A percentile compares a stretch with the other conserved stretches of the same genome.
These are phyloP conservation scores for Syngnathus acus DNA, from an alignment of 2,797 vertebrate genomes.

Conservation along the genomic window DNA sequence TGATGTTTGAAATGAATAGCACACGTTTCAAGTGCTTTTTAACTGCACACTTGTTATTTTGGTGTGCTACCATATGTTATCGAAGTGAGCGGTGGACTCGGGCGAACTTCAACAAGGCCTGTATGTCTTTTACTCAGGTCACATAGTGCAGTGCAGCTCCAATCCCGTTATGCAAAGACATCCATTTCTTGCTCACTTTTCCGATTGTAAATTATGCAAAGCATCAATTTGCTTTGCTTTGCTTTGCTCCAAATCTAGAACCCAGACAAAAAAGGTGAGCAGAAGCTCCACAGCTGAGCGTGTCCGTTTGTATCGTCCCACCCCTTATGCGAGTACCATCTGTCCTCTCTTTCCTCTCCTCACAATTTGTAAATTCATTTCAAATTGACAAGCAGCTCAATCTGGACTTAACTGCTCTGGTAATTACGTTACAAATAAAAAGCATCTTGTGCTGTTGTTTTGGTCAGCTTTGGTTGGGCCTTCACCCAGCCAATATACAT, in stretches of 20 bases:
- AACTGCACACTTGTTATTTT: too few species aligned
- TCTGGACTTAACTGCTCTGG: constrained; percentile 21
- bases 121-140: too few species aligned
- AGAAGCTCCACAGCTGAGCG: constrained; percentile 31
- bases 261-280: constrained; percentile 17
- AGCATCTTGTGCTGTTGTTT: constrained; percentile 16
- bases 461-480: constrained; percentile 19
- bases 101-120: too few species aligned
- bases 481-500: constrained; percentile 30
- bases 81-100: too few species aligned
- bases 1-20: too few species aligned
- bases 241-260: not conserved
- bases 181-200: not conserved
- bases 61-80: too few species aligned
- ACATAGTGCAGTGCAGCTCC: too few species aligned
- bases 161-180: not conserved
- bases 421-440: constrained; percentile 39
- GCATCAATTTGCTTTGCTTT: not conserved
- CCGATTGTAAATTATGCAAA: not conserved
- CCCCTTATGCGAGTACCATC: constrained; percentile 65
- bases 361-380: constrained; percentile 49
- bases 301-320: constrained; percentile 43
- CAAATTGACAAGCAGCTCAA: constrained; percentile 46
- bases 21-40: too few species aligned
- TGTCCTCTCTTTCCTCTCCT: constrained; percentile 41